A percentile compares a stretch with the other conserved stretches of the same genome.
These are phyloP conservation scores for Dendrolimus punctatus DNA, from an alignment of 1,140 invertebrate genomes.

Conservation along the genomic window DNA sequence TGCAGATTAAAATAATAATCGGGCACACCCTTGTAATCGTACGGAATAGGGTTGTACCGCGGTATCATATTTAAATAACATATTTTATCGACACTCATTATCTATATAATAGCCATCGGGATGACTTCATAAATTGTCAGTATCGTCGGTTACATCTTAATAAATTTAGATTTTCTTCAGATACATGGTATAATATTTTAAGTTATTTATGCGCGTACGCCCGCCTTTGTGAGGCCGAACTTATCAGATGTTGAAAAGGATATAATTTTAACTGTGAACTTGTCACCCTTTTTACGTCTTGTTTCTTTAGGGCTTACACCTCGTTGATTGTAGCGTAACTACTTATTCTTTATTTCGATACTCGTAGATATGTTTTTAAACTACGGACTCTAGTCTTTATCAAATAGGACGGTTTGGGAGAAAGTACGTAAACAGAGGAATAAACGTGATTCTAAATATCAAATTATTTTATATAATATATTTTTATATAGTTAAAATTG, in stretches of 20 bases:
- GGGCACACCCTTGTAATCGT: too few species aligned
- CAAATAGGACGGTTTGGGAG: too few species aligned
- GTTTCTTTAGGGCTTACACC: constrained; percentile 20
- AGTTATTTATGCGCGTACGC: constrained; percentile 37
- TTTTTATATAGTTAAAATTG: too few species aligned
- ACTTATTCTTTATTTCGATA: too few species aligned
- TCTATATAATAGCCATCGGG: background rate
- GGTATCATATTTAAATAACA: constrained; percentile 1
- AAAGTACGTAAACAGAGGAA: too few species aligned
- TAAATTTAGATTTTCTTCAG: constrained; percentile 50
- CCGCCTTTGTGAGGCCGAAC: constrained; percentile 34
- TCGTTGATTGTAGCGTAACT: background rate
- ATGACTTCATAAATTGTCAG: background rate
- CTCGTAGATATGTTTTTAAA: too few species aligned
- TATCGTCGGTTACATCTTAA: constrained; percentile 34
- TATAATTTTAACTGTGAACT: constrained; percentile 51
- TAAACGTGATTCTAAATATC: too few species aligned
- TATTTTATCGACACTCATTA: constrained; percentile 1
- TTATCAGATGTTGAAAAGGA: constrained; percentile 41
- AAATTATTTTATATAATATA: too few species aligned
- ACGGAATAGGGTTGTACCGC: too few species aligned
- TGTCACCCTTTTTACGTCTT: constrained; percentile 32
- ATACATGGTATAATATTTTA: constrained; percentile 42
- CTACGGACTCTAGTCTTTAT: too few species aligned
- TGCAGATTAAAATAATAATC: too few species aligned